A percentile compares a stretch with the other conserved stretches of the same genome.
Conservation (phyloP, 2,797 vertebrate genomes). For the Rousettus madagascariensis region DNA sequence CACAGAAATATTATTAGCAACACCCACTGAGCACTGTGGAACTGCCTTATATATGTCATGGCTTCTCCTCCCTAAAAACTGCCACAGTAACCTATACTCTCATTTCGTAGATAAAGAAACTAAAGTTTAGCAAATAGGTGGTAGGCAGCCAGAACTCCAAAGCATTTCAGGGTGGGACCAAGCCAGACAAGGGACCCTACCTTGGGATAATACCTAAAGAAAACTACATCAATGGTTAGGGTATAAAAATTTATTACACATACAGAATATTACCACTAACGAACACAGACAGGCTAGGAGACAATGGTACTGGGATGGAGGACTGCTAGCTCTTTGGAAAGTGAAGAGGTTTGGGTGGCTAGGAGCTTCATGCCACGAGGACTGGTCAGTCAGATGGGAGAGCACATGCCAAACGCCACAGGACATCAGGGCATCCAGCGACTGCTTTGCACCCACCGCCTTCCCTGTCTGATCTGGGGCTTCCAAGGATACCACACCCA, state of each 20-base stretch:
- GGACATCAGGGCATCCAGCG: neutral
- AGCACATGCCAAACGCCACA: neutral
- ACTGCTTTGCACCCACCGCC: neutral
- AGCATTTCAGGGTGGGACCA: neutral
- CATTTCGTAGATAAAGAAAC: neutral
- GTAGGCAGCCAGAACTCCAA: neutral
- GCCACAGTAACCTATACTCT: neutral
- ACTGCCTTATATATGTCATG: accelerated
- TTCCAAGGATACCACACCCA: neutral
- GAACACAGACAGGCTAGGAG: conserved; percentile 73
- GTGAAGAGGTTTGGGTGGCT: conserved; percentile 41
- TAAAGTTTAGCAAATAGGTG: neutral
- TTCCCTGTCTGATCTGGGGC: neutral
- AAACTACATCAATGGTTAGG: conserved; percentile 65
- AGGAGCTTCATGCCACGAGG: conserved; percentile 41
- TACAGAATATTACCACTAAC: conserved; percentile 83
- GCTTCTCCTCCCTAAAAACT: neutral
- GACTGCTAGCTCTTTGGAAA: conserved; percentile 75
- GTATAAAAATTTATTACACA: conserved; percentile 88
- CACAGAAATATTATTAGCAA: neutral
- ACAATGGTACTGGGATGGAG: conserved; percentile 59
- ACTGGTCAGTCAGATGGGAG: neutral
- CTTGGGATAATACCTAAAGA: neutral
- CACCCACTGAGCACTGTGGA: neutral
- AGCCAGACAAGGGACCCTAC: neutral